Evolutionary conservation across 1,140 invertebrate genomes (phyloP), one percentile per base, ranked within the genome.

Genomic region (Orussus abietinus): DNA sequence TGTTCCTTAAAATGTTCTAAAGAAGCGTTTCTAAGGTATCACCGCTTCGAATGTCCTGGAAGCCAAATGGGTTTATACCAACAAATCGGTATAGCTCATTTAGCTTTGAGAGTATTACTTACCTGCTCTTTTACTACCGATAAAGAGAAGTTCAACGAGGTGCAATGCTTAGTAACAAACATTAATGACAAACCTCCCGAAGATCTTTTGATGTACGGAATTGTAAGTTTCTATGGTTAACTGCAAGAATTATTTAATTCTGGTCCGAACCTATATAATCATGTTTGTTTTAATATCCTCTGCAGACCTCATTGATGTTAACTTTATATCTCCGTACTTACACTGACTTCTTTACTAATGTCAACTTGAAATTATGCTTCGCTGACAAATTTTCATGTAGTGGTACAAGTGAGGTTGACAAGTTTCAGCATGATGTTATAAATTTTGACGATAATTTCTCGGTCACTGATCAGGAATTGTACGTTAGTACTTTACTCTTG

Each of bases 11-110:
- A 69, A 17, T 93, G 90, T 66, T 67, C 71, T 15, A 51, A 69
- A 13, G 53, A 71, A 29, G 80, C 82, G 1, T 83, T 78, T 77
- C 47, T 66, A 1, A 60, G 57, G 11, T 83, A 81, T 64, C 89
- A 93, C 66, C 69, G 76, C 44, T 85, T 79, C 77, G 89, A 92
- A 71, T 93, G 89, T 62, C 57, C 68, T 31, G 81, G 79, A 13
- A 77, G 78, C 49, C 72, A 75, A 53, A 74, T 82, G 21, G 67
- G 74, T 20, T 65, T 85, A 38, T 80, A 84, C 64, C 67, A 76
- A 22, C 77, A 79, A 33, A 77, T 90, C 32, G 89, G 89, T 5
- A 84, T 90, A 48, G 85, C 81, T 18, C 85, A 90, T 67, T 74
- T 90, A 32, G 84, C 82, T 39, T 57, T 88, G 21, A 79, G 84